Base-by-base conservation (phyloP, 2,888 invertebrate genomes). In the Eulithis prunata region DNA sequence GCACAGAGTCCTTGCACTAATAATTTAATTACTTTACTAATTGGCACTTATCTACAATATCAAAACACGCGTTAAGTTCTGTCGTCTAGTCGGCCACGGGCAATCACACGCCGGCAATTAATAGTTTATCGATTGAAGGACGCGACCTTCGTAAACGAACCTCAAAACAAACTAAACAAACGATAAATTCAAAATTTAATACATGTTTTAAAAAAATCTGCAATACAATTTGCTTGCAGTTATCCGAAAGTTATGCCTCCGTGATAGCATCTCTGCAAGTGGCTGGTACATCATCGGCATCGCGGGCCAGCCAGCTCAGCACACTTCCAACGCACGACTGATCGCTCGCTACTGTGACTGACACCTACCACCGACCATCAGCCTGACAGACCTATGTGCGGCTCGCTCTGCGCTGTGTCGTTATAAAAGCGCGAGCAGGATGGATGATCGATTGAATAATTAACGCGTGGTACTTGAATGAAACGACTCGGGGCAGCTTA, bases 71-170 rank as follows among this genome's bases (percentile, higher is more conserved):
- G 83, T 87, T 80, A 76, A 79, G 80, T 83, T 80, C 79, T 81
- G 84, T 83, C 86, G 87, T 89, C 85, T 87, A 21, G 80, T 76
- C 76, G 83, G 84, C 84, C 87, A 80, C 84, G 83, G 87, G 80
- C 85, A 87, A 86, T 89, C 88, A 85, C 88, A 87, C 86, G 87
- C 71, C 82, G 85, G 81, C 87, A 87, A 89, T 88, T 90, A 91
- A 92, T 90, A 90, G 90, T 91, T 87, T 89, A 91, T 92, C 91
- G 92, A 92, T 93, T 91, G 85, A 91, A 90, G 89, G 89, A 83
- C 90, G 84, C 86, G 91, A 91, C 92, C 92, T 91, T 91, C 88
- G 82, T 76, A 73, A 78, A 81, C 81, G 79, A 83, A 84, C 84
- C 78, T 83, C 83, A 83, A 87, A 86, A 68, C 80, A 86, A 90